A percentile compares a stretch with the other conserved stretches of the same genome.
Conservation (phyloP, 2,888 invertebrate species). For the Mythimna albipuncta region DNA sequence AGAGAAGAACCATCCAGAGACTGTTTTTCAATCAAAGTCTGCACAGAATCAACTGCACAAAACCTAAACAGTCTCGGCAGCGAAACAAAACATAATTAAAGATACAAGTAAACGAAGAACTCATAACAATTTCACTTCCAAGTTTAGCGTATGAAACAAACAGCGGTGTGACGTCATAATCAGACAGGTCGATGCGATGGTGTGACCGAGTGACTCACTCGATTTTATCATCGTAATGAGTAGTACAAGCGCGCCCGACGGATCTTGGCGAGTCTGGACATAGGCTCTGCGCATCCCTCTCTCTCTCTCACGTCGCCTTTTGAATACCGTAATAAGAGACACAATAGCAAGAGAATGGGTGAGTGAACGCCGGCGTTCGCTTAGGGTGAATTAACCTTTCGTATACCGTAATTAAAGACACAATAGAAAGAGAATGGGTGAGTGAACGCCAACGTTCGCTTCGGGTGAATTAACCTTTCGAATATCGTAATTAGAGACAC, state of each 20-base stretch:
- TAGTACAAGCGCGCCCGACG: neutral
- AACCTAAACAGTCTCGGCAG: neutral
- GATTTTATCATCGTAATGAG: slow-evolving; percentile 38
- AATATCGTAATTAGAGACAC: too few species aligned
- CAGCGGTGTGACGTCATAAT: slow-evolving; percentile 44
- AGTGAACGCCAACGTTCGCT: too few species aligned
- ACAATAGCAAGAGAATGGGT: too few species aligned
- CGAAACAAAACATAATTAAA: neutral
- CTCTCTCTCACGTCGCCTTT: too few species aligned
- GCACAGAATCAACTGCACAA: neutral
- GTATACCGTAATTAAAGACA: too few species aligned
- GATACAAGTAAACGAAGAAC: slow-evolving; percentile 15
- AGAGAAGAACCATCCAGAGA: neutral
- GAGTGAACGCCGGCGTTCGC: too few species aligned
- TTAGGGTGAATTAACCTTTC: too few species aligned
- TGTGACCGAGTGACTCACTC: slow-evolving; percentile 48
- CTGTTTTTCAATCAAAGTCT: neutral
- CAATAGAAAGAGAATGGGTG: too few species aligned
- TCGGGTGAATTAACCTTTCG: too few species aligned
- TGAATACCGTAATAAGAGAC: too few species aligned
- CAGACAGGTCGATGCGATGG: slow-evolving; percentile 47
- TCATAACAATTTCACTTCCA: slow-evolving; percentile 22
- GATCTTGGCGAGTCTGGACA: too few species aligned
- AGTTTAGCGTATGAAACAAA: slow-evolving; percentile 19
- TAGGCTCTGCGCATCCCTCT: too few species aligned